Conservation (phyloP, 2,113 vertebrate species). For the Etia nguti region DNA sequence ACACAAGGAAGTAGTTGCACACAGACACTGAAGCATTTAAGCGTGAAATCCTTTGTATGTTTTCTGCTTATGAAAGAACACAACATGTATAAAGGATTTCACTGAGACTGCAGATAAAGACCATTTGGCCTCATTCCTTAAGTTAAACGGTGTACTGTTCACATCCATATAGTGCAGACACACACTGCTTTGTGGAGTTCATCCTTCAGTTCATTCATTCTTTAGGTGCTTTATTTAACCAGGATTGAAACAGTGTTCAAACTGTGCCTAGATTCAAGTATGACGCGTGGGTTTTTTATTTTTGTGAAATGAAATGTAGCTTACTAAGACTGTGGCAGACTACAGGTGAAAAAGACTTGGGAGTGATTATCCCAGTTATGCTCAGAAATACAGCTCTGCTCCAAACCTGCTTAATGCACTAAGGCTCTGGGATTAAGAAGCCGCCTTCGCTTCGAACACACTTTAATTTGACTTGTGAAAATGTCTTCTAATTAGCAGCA, state of each 20-base stretch:
- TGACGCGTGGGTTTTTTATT: not conserved
- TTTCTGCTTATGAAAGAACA: not conserved
- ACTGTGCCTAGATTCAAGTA: not conserved
- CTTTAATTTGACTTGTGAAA: conserved; percentile 21
- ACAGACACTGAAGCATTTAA: not conserved
- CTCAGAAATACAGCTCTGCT: not conserved
- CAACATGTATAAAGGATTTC: not conserved
- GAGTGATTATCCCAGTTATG: not conserved
- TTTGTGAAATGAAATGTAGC: not conserved
- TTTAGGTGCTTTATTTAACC: not conserved
- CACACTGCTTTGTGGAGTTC: not conserved
- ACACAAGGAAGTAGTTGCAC: not conserved
- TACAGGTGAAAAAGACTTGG: not conserved
- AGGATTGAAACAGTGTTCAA: not conserved
- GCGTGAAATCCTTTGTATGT: not conserved
- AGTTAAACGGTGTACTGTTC: not conserved
- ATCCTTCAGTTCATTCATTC: not conserved
- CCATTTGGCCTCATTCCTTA: not conserved
- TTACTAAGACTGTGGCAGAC: not conserved
- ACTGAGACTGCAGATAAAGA: not conserved
- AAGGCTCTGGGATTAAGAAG: conserved; percentile 24
- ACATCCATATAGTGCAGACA: not conserved
- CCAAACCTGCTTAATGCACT: conserved; percentile 11
- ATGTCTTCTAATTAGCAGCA: not conserved
- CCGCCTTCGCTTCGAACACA: not conserved